A percentile compares a stretch with the other conserved stretches of the same genome.
Conservation (phyloP, 2,888 invertebrate species). For the Elgonia sp. region DNA sequence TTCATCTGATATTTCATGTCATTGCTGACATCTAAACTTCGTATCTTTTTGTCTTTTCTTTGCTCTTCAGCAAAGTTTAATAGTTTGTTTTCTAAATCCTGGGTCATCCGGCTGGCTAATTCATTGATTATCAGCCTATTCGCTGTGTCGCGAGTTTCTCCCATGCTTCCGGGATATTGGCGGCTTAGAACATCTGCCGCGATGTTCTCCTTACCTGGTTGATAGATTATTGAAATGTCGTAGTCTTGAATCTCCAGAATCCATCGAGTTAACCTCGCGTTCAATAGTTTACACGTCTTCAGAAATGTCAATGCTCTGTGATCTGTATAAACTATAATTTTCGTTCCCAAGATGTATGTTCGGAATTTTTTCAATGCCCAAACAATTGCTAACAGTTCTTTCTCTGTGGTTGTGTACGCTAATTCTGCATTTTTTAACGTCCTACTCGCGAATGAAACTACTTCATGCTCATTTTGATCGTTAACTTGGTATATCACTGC, state of each 20-base stretch:
- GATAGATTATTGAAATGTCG: constrained; percentile 75
- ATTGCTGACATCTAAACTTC: too few relatives aligned
- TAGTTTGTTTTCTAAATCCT: too few relatives aligned
- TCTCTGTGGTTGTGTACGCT: constrained; percentile 74
- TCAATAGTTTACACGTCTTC: constrained; percentile 77
- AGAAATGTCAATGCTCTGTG: constrained; percentile 80
- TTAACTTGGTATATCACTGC: constrained; percentile 43
- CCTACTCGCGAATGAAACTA: constrained; percentile 77
- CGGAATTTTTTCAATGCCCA: constrained; percentile 78
- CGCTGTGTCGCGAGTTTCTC: too few relatives aligned
- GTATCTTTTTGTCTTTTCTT: too few relatives aligned
- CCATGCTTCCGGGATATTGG: too few relatives aligned
- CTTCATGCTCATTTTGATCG: constrained; percentile 25
- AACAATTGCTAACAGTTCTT: constrained; percentile 67
- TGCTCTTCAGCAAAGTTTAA: too few relatives aligned
- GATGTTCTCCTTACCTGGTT: constrained; percentile 77
- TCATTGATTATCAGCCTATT: too few relatives aligned
- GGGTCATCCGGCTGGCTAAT: too few relatives aligned
- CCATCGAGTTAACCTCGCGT: constrained; percentile 79
- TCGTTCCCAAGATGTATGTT: constrained; percentile 76
- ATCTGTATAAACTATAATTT: constrained; percentile 78
- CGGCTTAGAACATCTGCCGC: constrained; percentile 71
- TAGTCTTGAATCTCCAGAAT: constrained; percentile 78
- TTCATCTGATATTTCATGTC: too few relatives aligned
- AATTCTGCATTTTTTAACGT: constrained; percentile 73